Percentiles rank a stretch among this genome's conserved stretches.
Conservation (phyloP, 1,140 invertebrate species). For the Leptopilina clavipes region DNA sequence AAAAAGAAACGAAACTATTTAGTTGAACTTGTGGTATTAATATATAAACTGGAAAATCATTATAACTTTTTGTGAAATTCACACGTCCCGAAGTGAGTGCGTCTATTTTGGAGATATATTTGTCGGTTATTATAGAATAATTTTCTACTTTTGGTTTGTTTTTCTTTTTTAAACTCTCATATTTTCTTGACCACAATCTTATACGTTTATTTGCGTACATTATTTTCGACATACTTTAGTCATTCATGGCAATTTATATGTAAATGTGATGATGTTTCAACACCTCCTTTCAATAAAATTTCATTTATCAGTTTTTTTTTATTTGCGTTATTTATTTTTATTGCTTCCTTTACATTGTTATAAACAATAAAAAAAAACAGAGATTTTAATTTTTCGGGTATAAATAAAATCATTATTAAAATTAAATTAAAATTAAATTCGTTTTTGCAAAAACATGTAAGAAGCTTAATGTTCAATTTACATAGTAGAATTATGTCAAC, state of each 20-base stretch:
- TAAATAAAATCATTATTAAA: no score
- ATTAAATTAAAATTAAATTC: no score
- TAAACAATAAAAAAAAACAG: no score
- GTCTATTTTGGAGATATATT: not conserved
- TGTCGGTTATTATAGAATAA: not conserved
- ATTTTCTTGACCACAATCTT: conserved; percentile 5
- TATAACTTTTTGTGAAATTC: not conserved
- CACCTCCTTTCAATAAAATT: conserved; percentile 9
- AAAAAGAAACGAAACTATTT: not conserved
- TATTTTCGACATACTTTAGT: not conserved
- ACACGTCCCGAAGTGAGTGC: not conserved
- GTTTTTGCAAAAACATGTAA: no score
- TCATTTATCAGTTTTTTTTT: not conserved
- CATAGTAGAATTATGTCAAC: no score
- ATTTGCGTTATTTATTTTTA: no score
- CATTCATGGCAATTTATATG: not conserved
- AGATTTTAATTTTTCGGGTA: no score
- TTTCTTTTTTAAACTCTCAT: not conserved
- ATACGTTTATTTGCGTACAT: not conserved
- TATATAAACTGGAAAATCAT: conserved; percentile 7
- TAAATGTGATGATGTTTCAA: not conserved
- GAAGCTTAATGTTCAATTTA: no score
- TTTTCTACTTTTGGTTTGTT: no score
- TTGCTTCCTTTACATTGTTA: no score
- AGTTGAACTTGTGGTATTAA: no score